These are phyloP conservation scores for Physeter macrocephalus DNA, from an alignment of 2,113 vertebrate species.

Conservation along the genomic window DNA sequence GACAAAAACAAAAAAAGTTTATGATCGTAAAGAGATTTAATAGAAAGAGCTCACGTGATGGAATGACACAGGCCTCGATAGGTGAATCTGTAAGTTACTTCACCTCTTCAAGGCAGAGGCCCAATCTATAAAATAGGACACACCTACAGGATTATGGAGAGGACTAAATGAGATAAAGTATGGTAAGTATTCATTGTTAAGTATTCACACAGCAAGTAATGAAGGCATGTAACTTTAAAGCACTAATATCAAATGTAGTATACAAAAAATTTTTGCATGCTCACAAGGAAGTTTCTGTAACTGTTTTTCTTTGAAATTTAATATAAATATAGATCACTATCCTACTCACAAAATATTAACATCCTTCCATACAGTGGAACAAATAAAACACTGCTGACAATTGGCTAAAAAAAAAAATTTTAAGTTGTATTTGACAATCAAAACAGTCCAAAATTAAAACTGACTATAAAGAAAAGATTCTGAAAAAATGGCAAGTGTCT, in stretches of 20 bases:
- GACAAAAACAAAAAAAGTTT: not conserved
- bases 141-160: not conserved
- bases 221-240: not conserved
- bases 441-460: not conserved
- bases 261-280: not conserved
- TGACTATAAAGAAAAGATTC: not conserved
- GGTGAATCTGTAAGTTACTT: not conserved
- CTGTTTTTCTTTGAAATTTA: conserved; percentile 19
- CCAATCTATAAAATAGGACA: not conserved
- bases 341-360: not conserved
- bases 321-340: conserved; percentile 31
- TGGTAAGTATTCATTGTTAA: not conserved
- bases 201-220: not conserved
- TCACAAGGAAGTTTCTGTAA: not conserved
- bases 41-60: not conserved
- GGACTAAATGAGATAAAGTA: not conserved
- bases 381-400: not conserved
- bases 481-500: not conserved
- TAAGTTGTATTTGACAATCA: not conserved
- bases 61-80: not conserved
- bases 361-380: not conserved
- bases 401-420: not conserved
- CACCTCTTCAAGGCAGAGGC: not conserved
- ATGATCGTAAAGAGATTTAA: not conserved
- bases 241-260: not conserved